Evolutionary conservation across 2,888 invertebrate species (phyloP), one percentile per base, ranked within the genome.

Genomic region (Ophonus ardosiacus): DNA sequence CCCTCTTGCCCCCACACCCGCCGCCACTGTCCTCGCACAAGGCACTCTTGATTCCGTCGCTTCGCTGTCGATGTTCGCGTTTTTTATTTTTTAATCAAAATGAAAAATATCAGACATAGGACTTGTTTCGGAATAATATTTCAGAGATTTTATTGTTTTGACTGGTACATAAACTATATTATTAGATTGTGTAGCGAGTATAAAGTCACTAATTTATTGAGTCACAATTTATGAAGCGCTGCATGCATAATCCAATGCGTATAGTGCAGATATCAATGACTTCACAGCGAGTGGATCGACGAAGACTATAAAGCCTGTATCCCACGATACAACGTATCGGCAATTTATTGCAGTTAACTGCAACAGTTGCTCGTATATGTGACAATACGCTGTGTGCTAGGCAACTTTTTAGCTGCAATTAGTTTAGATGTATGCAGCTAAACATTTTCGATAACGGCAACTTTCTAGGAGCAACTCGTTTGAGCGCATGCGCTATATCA

Each of bases 121-220:
- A 84, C 78, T 84, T 84, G 84, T 90, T 91, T 90, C 90, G 90
- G 90, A 91, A 91, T 91, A 91, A 91, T 91, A 91, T 91, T 91
- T 91, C 90, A 91, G 90, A 90, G 90, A 91, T 91, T 91, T 91
- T 91, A 91, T 91, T 91, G 91, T 91, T 91, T 91, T 88, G 90
- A 88, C 89, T 88, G 90, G 65, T 90, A 90, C 91, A 90, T 90
- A 91, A 91, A 91, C 90, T 91, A 90, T 90, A 90, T 90, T 90
- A 91, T 90, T 90, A 91, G 91, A 91, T 91, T 91, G 91, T 91
- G 90, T 89, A 90, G 89, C 87, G 90, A 89, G 91, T 91, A 91
- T 91, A 91, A 91, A 91, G 90, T 91, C 90, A 90, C 90, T 91
- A 91, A 91, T 91, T 91, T 91, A 91, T 91, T 89, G 91, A 88